Conservation (phyloP, 2,797 vertebrate species). For the Cryptoblepharus egeriae region DNA sequence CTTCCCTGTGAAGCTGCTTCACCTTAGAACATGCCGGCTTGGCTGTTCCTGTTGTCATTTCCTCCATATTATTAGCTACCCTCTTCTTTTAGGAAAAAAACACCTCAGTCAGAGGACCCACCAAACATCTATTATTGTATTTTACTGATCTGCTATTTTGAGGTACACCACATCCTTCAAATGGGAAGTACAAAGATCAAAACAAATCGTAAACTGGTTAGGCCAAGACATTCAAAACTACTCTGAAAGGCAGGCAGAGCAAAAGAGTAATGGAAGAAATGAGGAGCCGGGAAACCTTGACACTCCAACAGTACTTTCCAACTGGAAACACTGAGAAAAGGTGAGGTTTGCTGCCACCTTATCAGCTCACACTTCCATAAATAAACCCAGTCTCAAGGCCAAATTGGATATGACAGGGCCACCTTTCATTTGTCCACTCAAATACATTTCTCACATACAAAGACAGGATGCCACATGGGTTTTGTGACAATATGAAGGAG, state of each 20-base stretch:
- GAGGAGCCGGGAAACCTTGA: not conserved
- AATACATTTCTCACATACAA: not conserved
- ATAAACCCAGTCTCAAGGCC: not conserved
- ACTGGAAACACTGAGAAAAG: not conserved
- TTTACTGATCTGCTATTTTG: not conserved
- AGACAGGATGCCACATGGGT: not conserved
- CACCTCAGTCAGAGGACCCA: slow-evolving; percentile 40
- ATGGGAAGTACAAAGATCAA: slow-evolving; percentile 11
- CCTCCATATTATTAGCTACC: slow-evolving; percentile 38
- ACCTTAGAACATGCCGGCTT: slow-evolving; percentile 31
- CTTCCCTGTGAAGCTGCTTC: slow-evolving; percentile 46
- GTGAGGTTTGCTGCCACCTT: not conserved
- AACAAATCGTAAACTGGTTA: not conserved
- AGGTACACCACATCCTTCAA: slow-evolving; percentile 16
- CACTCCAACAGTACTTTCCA: not conserved
- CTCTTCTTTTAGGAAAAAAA: slow-evolving; percentile 16
- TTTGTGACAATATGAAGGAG: not conserved
- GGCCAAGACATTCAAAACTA: slow-evolving; percentile 5
- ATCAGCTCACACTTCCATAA: not conserved
- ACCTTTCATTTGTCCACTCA: no score
- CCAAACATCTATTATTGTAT: slow-evolving; percentile 48
- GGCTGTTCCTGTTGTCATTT: slow-evolving; percentile 38
- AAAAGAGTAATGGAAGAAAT: not conserved
- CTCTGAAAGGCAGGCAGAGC: not conserved
- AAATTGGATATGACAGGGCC: not conserved